Percentiles rank a stretch among this genome's conserved stretches.
phyloP scores from a whole-genome alignment of 2,113 vertebrate species.

The Maccullochella peelii region DNA sequence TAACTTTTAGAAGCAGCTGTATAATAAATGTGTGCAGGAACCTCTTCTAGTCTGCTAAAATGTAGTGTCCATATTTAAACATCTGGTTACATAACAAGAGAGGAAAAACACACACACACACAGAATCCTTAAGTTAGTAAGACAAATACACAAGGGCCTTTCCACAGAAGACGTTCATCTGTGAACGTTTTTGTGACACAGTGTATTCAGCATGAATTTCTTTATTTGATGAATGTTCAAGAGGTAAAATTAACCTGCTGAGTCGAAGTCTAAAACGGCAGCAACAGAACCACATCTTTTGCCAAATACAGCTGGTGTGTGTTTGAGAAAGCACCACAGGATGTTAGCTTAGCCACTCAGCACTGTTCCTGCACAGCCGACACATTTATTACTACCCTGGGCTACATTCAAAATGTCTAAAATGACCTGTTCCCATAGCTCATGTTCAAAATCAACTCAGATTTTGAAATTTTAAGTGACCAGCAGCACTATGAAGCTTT shows the following conservation, averaged over 20 bases:
- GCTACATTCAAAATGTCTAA: slow-evolving; percentile 1
- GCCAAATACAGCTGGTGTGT: slow-evolving; percentile 23
- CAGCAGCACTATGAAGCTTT: not conserved
- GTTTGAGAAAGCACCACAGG: slow-evolving; percentile 55
- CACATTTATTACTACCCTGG: slow-evolving; percentile 44
- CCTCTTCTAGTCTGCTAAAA: not conserved
- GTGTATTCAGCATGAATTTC: slow-evolving; percentile 3
- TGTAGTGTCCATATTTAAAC: slow-evolving; percentile 1
- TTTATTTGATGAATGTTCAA: slow-evolving; percentile 30
- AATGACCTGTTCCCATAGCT: not conserved
- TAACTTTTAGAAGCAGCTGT: not conserved
- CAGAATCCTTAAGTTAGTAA: not conserved
- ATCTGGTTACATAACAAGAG: not conserved
- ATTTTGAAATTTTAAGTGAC: not conserved
- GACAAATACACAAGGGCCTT: not conserved
- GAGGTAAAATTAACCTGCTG: slow-evolving; percentile 50
- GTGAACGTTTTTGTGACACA: not conserved
- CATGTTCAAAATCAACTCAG: not conserved
- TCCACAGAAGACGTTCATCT: not conserved
- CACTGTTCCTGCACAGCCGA: slow-evolving; percentile 61
- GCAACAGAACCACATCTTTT: slow-evolving; percentile 44
- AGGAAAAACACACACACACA: not conserved
- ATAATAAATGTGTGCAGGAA: not conserved
- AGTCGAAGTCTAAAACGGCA: slow-evolving; percentile 14
- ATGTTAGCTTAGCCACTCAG: slow-evolving; percentile 82